phyloP scores from a whole-genome alignment of 2,113 vertebrate genomes.

The Sterrhoptilus dennistouni region DNA sequence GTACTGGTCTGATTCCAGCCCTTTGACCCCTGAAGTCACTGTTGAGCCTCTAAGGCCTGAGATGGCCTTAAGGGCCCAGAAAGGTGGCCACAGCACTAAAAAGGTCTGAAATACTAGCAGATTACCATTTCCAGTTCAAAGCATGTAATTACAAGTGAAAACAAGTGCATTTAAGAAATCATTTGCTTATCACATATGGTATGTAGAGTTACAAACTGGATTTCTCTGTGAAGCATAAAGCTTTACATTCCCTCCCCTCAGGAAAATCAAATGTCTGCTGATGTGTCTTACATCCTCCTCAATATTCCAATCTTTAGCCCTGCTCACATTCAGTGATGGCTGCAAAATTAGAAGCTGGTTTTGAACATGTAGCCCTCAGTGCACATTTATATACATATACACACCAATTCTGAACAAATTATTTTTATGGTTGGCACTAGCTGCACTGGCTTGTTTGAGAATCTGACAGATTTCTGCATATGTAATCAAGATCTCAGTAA shows the following conservation, averaged over 20 bases:
- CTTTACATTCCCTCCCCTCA: background rate
- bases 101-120: background rate
- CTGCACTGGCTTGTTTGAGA: constrained; percentile 19
- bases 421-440: constrained; percentile 38
- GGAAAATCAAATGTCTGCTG: background rate
- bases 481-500: constrained; percentile 63
- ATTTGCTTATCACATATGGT: background rate
- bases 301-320: background rate
- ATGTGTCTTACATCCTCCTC: background rate
- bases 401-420: constrained; percentile 57
- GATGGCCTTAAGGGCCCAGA: background rate
- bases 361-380: background rate
- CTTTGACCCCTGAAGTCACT: background rate
- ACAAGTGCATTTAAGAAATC: background rate
- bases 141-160: background rate
- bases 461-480: constrained; percentile 56
- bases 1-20: background rate
- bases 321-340: background rate
- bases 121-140: background rate
- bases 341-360: background rate
- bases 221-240: background rate
- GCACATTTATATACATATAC: constrained; percentile 37
- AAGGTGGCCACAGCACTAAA: background rate
- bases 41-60: background rate
- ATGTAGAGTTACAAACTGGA: background rate